phyloP scores from a whole-genome alignment of 1,140 invertebrate genomes.

The Pachypsylla venusta region DNA sequence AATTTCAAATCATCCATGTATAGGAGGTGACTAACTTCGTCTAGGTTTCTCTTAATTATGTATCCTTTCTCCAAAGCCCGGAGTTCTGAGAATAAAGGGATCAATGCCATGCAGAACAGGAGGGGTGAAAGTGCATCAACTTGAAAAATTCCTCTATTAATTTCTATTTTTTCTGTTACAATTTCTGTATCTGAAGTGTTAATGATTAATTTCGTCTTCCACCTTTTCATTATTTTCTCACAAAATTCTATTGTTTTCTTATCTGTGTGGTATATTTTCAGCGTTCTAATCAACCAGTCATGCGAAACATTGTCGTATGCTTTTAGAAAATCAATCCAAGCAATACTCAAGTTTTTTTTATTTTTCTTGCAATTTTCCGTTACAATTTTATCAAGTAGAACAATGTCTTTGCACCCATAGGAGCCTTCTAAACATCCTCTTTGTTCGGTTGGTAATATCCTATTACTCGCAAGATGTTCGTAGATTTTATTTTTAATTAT shows the following conservation, averaged over 20 bases:
- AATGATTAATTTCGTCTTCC: background rate
- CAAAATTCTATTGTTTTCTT: background rate
- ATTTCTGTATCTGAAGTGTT: background rate
- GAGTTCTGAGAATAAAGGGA: no score
- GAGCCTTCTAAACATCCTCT: slow-evolving; percentile 20
- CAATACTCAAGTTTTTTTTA: slow-evolving; percentile 14
- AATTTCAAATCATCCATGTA: slow-evolving; percentile 10
- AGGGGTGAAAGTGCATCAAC: background rate
- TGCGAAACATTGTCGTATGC: slow-evolving; percentile 12
- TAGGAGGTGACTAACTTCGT: slow-evolving; percentile 1
- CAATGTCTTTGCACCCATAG: slow-evolving; percentile 20
- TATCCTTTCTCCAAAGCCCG: no score
- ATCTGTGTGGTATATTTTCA: background rate
- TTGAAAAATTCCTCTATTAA: background rate
- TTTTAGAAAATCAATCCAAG: slow-evolving; percentile 22
- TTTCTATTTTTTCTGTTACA: background rate
- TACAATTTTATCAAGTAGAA: slow-evolving; percentile 19
- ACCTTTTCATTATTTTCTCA: background rate
- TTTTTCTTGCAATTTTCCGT: slow-evolving; percentile 16
- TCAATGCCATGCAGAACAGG: background rate
- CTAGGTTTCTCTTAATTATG: no score
- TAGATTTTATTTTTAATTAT: slow-evolving; percentile 17
- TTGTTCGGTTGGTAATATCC: slow-evolving; percentile 20
- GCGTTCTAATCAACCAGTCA: background rate
- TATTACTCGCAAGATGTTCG: slow-evolving; percentile 14